Base-by-base conservation (phyloP, 2,113 vertebrate species). In the Crotalus helleri region DNA sequence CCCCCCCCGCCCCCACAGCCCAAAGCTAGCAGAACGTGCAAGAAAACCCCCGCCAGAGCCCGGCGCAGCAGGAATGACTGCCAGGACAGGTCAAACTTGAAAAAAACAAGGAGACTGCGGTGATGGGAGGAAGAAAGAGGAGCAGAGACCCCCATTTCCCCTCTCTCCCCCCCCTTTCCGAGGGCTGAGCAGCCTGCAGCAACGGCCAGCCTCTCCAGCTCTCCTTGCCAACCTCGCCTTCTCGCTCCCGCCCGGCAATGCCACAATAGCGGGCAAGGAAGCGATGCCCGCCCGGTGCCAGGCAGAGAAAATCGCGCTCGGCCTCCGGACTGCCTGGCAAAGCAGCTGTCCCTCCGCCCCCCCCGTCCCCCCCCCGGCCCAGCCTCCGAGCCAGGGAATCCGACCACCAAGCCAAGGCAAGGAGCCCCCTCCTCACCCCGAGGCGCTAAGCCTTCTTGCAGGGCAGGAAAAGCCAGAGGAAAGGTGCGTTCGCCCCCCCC, bases 251-350 rank as follows among this genome's bases (percentile, higher is more conserved):
- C 86, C 46, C 46, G 49, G 33, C 19, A 17, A 29, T 49, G 5
- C 69, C 94, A 90, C 94, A 90, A 91, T 33, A 87, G 90, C 64
- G 21, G 64, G 54, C 51, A 89, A 85, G 53, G 58, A 89, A 89
- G 69, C 54, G 33, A 57, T 57, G 90, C 33, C 24, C 7, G 58
- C 13, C 21, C 6, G 26, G 90, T 91, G 88, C 87, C 94, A 51
- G 91, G 44, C 87, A 9, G 86, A 24, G 92, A 12, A 51, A 61
- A 23, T 44, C 86, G n/a, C 91, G 87, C 87, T 92, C 24, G 19
- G 69, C 49, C n/a, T 89, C 92, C 46, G 19, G 19, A 88, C 85
- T 44, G 44, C 17, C 92, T 5, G 69, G 61, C 5, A 2, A 85
- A 92, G 44, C 29, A 53, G 57, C 44, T 53, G 15, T 23, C n/a